Evolutionary conservation across 2,113 vertebrate genomes (phyloP), one percentile per base, ranked within the genome.

Genomic region (Ceratotherium simum): DNA sequence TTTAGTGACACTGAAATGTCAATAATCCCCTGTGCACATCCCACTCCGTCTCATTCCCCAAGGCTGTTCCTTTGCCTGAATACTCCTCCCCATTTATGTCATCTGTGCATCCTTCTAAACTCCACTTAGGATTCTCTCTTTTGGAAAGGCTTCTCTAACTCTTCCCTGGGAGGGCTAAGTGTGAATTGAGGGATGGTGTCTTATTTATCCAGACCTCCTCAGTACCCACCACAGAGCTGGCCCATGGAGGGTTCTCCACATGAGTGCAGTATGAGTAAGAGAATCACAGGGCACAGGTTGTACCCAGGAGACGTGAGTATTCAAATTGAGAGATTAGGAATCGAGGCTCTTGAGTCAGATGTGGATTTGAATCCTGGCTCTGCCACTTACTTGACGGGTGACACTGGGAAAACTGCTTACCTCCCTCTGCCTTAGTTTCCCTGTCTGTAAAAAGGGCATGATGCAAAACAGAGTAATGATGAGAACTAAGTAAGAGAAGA

Each of bases 301-400:
- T 62, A 23, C 58, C 36, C 54, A 69, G 69, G 70, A 42, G 21
- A 78, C 31, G 20, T 54, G 39, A 56, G 31, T 25, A 58, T 67
- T 90, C 69, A 94, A 29, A 39, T 0, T 51, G 18, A 64, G 21
- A 85, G 48, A 27, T 80, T 8, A 54, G 62, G 81, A 86, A 84
- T 23, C 64, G 0, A 64, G 76, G 81, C 65, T 91, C 70, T 95
- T 70, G 51, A 91, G 31, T 81, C 46, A 79, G 84, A 84, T 56
- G 42, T 88, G 25, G 7, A 85, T 78, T 51, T 33, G 64, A 96
- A 92, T 86, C 75, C 64, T 92, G 93, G 51, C 36, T 70, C 80
- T 90, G 69, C 29, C 51, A 46, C 13, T 79, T 56, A 90, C 3
- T 79, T 36, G 17, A 51, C 90, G 62, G 51, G 79, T 76, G 21